phyloP scores from a whole-genome alignment of 2,797 vertebrate genomes.

The Atherinosoma microstoma region DNA sequence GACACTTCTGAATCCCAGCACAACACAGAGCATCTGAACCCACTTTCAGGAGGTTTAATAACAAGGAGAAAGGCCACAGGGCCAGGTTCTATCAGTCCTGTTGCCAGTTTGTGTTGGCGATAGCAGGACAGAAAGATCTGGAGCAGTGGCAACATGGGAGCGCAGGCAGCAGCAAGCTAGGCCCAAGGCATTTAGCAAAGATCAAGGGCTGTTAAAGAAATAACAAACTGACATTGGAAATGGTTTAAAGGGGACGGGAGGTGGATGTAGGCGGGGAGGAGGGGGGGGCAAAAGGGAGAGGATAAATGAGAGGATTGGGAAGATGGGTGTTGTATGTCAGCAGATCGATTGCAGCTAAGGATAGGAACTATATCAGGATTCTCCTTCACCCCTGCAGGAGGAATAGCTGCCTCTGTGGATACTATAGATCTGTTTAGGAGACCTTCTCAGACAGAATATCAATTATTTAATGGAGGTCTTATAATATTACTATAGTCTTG shows the following conservation, averaged over 20 bases:
- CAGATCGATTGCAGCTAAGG: constrained; percentile 70
- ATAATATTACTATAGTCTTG: not conserved
- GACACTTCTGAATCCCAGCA: not conserved
- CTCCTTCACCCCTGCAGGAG: constrained; percentile 61
- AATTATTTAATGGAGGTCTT: constrained; percentile 2
- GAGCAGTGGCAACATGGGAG: constrained; percentile 70
- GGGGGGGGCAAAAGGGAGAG: constrained; percentile 30
- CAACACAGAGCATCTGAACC: constrained; percentile 16
- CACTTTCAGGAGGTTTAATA: constrained; percentile 43
- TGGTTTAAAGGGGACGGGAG: constrained; percentile 27
- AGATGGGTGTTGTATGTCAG: constrained; percentile 66
- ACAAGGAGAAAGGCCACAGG: constrained; percentile 40
- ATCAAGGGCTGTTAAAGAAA: constrained; percentile 67
- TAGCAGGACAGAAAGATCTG: constrained; percentile 57
- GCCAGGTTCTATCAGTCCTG: constrained; percentile 15
- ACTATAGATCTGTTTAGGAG: constrained; percentile 44
- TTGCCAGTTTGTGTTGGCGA: constrained; percentile 58
- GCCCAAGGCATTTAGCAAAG: constrained; percentile 70
- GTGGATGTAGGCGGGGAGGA: constrained; percentile 15
- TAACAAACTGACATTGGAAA: constrained; percentile 68
- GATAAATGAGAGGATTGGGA: constrained; percentile 56
- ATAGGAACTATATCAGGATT: constrained; percentile 63
- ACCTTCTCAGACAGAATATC: constrained; percentile 20
- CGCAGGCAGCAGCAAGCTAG: constrained; percentile 32
- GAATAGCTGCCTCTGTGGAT: constrained; percentile 47